Base-by-base conservation (phyloP, 1,140 invertebrate genomes). In the Drosophila punjabiensis region DNA sequence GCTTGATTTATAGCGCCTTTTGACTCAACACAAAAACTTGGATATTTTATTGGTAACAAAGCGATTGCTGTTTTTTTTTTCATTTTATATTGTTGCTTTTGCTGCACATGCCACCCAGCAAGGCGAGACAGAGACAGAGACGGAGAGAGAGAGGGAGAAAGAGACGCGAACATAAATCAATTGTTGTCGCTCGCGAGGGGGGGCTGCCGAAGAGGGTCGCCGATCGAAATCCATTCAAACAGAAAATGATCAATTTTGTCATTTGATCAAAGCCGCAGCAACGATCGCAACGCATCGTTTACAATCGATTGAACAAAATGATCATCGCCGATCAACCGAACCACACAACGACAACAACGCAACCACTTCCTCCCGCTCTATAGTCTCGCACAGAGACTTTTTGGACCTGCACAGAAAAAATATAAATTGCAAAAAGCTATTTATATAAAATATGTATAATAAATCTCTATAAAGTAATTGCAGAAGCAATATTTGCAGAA, bases 171-270 rank as follows among this genome's bases (percentile, higher is more conserved):
- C 85, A 88, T 88, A 89, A 88, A 88, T 88, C 85, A 88, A 88
- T 88, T 88, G 85, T 89, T 88, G 82, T 76, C 61, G 66, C 56
- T 75, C 68, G 16, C 33, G n/a, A 45, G 41, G 52, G 65, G 75
- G 43, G 56, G 52, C 8, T 24, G 53, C n/a, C 33, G 60, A 52
- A 50, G 47, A 48, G 48, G 65, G 60, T 55, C 52, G 50, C 60
- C 81, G 56, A 60, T 67, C 79, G 77, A 90, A 80, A 92, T 81
- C 82, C 88, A 91, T 91, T 91, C 89, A 91, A 91, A 91, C 89
- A 92, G 89, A 91, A 92, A 91, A 91, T 91, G 89, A 91, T 91
- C 89, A 91, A 89, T 89, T 91, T 91, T 91, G 89, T 91, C 89
- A 91, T 91, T 88, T 91, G 88, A 91, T 91, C 88, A 91, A 92